Base-by-base conservation (phyloP, 2,888 invertebrate species). In the Cylindroiulus punctatus region DNA sequence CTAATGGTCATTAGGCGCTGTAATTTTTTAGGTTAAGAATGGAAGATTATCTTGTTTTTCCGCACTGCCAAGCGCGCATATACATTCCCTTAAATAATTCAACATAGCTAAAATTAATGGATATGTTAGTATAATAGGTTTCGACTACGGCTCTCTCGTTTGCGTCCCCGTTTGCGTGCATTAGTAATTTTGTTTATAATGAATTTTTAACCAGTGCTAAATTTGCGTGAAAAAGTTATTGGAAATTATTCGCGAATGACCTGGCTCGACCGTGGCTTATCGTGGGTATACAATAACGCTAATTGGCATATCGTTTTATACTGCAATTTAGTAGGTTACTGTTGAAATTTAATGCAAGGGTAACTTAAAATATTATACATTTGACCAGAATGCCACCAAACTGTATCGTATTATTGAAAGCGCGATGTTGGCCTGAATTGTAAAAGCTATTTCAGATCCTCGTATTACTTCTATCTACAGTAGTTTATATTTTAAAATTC, bases 21-120 rank as follows among this genome's bases (percentile, higher is more conserved):
- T 30, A 76, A 76, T 76, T 30, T n/a, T 76, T 76, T 76, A 30
- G 30, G 30, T 30, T n/a, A 19, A 30, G 76, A 76, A 32, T 76
- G 76, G 26, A 76, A 76, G 30, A 76, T 76, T 76, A 76, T 76
- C 76, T 76, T 76, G 76, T 76, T 76, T 76, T 76, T 76, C 76
- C 76, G 76, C 76, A 76, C 76, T 32, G 30, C 76, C 26, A 76
- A 76, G 30, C 76, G 22, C 26, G 22, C 26, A 76, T 76, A 30
- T 32, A 30, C 26, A 26, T 76, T 17, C 76, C 76, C 30, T 30
- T 76, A 76, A 76, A 76, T 76, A 76, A 76, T 76, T 76, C 76
- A 76, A 30, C 76, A 30, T 10, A 76, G 76, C 26, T 76, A 30
- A 76, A 26, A 30, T 30, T 3, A 76, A 76, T 76, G 76, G 30